Conservation (phyloP, 2,888 invertebrate species). For the Microplitis deprimator region DNA sequence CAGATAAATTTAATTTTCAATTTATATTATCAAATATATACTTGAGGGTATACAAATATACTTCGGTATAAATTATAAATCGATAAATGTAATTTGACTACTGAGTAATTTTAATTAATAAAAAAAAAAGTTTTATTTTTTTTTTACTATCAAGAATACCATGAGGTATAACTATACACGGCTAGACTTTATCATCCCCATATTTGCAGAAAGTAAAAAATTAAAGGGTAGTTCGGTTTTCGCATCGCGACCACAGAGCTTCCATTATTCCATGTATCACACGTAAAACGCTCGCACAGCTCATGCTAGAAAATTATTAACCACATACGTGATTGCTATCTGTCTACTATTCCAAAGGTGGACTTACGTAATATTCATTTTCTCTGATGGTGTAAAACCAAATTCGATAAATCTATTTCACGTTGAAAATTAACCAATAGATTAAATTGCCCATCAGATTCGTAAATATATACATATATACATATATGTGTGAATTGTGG, state of each 20-base stretch:
- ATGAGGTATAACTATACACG: too few species aligned
- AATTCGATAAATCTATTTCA: conserved; percentile 32
- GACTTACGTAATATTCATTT: conserved; percentile 47
- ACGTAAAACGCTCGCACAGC: conserved; percentile 44
- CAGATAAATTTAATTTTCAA: too few species aligned
- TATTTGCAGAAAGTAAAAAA: background rate
- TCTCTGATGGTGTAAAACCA: conserved; percentile 15
- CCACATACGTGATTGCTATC: conserved; percentile 63
- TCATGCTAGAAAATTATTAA: conserved; percentile 63
- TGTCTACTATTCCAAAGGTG: conserved; percentile 54
- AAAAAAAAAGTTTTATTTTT: too few species aligned
- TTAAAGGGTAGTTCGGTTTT: conserved; percentile 40
- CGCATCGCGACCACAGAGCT: conserved; percentile 48
- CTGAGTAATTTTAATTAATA: too few species aligned
- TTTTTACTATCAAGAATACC: too few species aligned
- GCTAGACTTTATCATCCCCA: too few species aligned
- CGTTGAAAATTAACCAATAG: conserved; percentile 23
- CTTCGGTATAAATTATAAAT: too few species aligned
- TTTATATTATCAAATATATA: too few species aligned
- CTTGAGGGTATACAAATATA: background rate
- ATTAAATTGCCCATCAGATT: conserved; percentile 30
- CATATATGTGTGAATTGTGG: conserved; percentile 3
- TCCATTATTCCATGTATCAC: conserved; percentile 42
- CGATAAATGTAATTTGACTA: too few species aligned
- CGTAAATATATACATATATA: background rate